Percentiles rank a stretch among this genome's conserved stretches.
Conservation (phyloP, 2,797 vertebrate genomes). For the Hipposideros larvatus region DNA sequence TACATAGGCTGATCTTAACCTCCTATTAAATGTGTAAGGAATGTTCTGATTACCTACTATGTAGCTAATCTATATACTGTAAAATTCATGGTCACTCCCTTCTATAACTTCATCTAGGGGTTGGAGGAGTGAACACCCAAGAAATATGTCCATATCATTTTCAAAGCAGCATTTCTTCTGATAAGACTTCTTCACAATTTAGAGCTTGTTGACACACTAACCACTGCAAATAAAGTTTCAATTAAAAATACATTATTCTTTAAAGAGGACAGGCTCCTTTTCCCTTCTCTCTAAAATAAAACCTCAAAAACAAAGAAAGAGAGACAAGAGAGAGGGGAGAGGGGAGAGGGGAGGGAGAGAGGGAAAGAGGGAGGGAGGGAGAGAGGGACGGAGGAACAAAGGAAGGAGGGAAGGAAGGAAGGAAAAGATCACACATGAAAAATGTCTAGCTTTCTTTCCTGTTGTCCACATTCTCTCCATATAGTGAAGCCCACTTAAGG, state of each 20-base stretch:
- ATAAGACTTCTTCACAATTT: conserved; percentile 69
- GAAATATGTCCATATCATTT: conserved; percentile 68
- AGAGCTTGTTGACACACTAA: conserved; percentile 67
- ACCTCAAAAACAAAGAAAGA: background rate
- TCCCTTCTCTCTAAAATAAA: conserved; percentile 54
- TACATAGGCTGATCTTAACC: background rate
- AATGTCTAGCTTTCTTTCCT: conserved; percentile 38
- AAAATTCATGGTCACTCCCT: conserved; percentile 69
- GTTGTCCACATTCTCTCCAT: background rate
- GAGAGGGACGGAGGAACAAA: background rate
- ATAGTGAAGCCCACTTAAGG: conserved; percentile 18
- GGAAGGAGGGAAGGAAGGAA: background rate
- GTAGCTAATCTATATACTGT: conserved; percentile 56
- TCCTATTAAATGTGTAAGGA: conserved; percentile 64
- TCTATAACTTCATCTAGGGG: background rate
- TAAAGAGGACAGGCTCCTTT: conserved; percentile 28
- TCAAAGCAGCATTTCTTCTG: conserved; percentile 70
- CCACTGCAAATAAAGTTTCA: conserved; percentile 51
- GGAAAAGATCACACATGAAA: background rate
- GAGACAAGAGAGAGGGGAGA: background rate
- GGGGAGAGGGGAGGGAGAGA: background rate
- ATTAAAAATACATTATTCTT: conserved; percentile 67
- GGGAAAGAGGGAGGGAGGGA: background rate
- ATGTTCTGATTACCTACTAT: conserved; percentile 57
- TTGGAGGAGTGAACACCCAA: conserved; percentile 32